A percentile compares a stretch with the other conserved stretches of the same genome.
phyloP scores from a whole-genome alignment of 2,888 invertebrate species.

The Hipparchia sbordonii region DNA sequence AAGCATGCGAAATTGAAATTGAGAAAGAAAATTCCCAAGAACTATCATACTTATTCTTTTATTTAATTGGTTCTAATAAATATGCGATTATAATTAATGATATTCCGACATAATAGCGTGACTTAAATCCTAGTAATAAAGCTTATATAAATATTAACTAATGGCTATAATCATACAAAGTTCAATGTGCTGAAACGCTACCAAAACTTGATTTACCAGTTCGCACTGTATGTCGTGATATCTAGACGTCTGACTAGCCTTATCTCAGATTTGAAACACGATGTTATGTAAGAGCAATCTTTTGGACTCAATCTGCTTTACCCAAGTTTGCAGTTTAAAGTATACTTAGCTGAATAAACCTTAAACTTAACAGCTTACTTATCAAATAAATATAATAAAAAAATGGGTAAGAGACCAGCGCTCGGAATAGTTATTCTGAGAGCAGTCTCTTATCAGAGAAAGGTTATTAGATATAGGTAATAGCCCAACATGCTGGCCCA shows the following conservation, averaged over 20 bases:
- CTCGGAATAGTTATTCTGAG: no score
- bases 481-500: no score
- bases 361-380: no score
- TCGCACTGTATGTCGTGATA: conserved; percentile 44
- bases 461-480: no score
- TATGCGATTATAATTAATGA: conserved; percentile 1
- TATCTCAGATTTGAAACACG: conserved; percentile 33
- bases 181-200: conserved; percentile 57
- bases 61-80: background rate
- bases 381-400: no score
- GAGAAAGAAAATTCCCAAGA: no score
- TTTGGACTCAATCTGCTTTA: conserved; percentile 5
- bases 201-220: conserved; percentile 67
- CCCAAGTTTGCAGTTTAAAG: background rate
- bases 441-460: no score
- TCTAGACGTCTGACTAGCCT: conserved; percentile 44
- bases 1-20: no score
- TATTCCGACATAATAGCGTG: background rate
- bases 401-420: no score
- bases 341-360: no score
- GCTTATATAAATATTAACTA: conserved; percentile 37
- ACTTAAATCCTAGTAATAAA: conserved; percentile 3
- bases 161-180: conserved; percentile 43
- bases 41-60: no score
- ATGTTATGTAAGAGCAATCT: conserved; percentile 24